Percentiles rank a stretch among this genome's conserved stretches.
These are phyloP conservation scores for Carapus acus DNA, from an alignment of 2,797 vertebrate genomes.

Conservation along the genomic window DNA sequence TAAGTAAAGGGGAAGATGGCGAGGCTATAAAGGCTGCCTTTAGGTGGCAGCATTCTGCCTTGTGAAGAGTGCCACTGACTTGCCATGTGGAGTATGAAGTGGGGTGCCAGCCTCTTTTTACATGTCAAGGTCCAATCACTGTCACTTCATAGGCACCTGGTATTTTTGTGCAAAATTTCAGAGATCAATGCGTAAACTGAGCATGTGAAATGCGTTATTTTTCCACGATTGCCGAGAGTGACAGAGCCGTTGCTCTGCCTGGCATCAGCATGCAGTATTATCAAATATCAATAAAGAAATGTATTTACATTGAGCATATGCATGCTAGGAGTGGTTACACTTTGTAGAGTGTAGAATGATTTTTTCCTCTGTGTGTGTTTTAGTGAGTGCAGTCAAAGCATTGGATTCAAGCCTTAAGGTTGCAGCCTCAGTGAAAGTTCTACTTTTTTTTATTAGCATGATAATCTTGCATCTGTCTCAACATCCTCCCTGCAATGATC, in stretches of 20 bases:
- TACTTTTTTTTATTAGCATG: conserved; percentile 67
- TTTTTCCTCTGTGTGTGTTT: conserved; percentile 17
- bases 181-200: conserved; percentile 9
- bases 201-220: conserved; percentile 2
- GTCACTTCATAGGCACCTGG: conserved; percentile 16
- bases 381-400: conserved; percentile 62
- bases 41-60: conserved; percentile 75
- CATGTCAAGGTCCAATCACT: conserved; percentile 29
- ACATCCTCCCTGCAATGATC: conserved; percentile 56
- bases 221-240: not conserved
- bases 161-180: conserved; percentile 31
- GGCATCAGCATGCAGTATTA: too few species aligned
- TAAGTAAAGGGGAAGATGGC: conserved; percentile 19
- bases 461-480: conserved; percentile 68
- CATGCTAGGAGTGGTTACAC: conserved; percentile 59
- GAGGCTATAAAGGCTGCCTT: conserved; percentile 58
- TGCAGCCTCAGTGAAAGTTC: conserved; percentile 69
- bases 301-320: conserved; percentile 48
- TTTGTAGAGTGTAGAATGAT: conserved; percentile 62
- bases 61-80: conserved; percentile 36
- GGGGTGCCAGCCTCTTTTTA: conserved; percentile 40
- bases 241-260: conserved; percentile 5
- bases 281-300: conserved; percentile 16
- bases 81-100: conserved; percentile 40
- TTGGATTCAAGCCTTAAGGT: conserved; percentile 68